Evolutionary conservation across 2,797 vertebrate species (phyloP).

Genomic region (Siniperca obscura): DNA sequence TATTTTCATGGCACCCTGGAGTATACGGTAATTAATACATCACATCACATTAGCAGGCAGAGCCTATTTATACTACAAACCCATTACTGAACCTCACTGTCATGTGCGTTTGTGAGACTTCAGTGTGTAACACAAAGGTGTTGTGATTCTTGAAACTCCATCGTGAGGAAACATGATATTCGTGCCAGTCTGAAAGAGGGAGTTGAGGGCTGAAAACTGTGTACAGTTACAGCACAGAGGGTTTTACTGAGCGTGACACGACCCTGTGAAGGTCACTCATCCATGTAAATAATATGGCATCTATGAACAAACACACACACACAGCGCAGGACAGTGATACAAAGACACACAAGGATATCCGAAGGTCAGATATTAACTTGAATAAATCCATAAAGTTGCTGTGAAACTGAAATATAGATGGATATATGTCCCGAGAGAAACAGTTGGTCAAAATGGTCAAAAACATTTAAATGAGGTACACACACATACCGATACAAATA

Average conservation of each 20-base stretch:
- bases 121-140: conserved; percentile 55
- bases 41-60: conserved; percentile 27
- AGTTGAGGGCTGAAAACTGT: conserved; percentile 33
- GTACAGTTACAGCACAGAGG: conserved; percentile 54
- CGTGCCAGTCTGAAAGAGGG: conserved; percentile 24
- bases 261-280: conserved; percentile 73
- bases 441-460: conserved; percentile 34
- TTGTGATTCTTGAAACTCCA: conserved; percentile 39
- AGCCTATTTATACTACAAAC: conserved; percentile 53
- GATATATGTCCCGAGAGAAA: conserved; percentile 28
- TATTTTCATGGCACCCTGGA: conserved; percentile 44
- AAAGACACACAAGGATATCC: conserved; percentile 30
- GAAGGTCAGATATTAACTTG: conserved; percentile 52
- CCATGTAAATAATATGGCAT: conserved; percentile 63
- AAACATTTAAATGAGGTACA: conserved; percentile 23
- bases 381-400: conserved; percentile 65
- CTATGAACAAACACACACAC: conserved; percentile 57
- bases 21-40: conserved; percentile 48
- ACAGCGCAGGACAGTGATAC: conserved; percentile 21
- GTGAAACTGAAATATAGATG: conserved; percentile 57
- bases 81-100: conserved; percentile 20
- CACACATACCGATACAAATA: neutral
- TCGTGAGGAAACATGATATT: conserved; percentile 44
- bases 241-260: conserved; percentile 67
- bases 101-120: conserved; percentile 38